Percentiles rank a stretch among this genome's conserved stretches.
These are phyloP conservation scores for Peromyscus californicus DNA, from an alignment of 2,113 vertebrate species.

Conservation along the genomic window DNA sequence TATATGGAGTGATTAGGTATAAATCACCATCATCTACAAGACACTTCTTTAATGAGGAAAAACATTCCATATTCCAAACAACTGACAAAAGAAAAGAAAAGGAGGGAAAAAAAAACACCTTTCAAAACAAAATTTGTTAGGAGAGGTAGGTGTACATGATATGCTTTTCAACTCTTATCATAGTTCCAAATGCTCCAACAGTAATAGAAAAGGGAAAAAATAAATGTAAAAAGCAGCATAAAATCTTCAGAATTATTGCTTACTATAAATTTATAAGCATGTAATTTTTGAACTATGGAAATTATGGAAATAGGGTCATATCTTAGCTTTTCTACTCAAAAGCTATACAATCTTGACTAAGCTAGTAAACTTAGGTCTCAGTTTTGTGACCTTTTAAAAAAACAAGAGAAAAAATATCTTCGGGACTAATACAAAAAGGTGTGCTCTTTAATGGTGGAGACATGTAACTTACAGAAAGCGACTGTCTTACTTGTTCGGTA, in stretches of 20 bases:
- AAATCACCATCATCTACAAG: slow-evolving; percentile 13
- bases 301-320: slow-evolving; percentile 25
- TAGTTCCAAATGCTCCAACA: background rate
- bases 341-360: background rate
- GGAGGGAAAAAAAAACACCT: background rate
- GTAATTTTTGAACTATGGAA: slow-evolving; percentile 58
- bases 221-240: slow-evolving; percentile 45
- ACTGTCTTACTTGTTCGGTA: slow-evolving; percentile 96
- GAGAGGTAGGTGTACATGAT: background rate
- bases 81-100: slow-evolving; percentile 27
- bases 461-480: slow-evolving; percentile 44
- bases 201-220: slow-evolving; percentile 35
- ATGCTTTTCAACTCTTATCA: slow-evolving; percentile 2
- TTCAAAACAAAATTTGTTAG: slow-evolving; percentile 35
- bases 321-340: slow-evolving; percentile 56
- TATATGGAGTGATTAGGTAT: slow-evolving; percentile 3
- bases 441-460: slow-evolving; percentile 28
- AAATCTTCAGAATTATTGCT: slow-evolving; percentile 49
- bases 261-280: slow-evolving; percentile 34
- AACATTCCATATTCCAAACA: slow-evolving; percentile 45
- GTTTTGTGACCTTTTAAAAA: slow-evolving; percentile 19
- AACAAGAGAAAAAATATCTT: slow-evolving; percentile 30
- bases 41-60: slow-evolving; percentile 44
- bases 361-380: slow-evolving; percentile 36
- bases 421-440: background rate